Base-by-base conservation (phyloP, 2,888 invertebrate species). In the Tortricodes alternella region DNA sequence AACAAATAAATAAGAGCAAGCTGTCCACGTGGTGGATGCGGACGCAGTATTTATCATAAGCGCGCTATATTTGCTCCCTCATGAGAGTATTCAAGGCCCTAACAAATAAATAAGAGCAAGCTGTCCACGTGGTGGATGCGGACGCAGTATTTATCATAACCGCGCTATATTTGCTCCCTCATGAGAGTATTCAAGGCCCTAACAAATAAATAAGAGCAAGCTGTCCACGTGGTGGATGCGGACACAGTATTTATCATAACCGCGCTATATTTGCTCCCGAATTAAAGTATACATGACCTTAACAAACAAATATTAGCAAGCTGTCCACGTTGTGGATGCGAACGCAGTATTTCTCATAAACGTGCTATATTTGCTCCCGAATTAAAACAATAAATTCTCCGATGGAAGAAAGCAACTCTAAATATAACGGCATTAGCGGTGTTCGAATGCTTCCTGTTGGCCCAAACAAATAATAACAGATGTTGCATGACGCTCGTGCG, bases 331-430 rank as follows among this genome's bases (percentile, higher is more conserved):
- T 27, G 15, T 35, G 27, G 9, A 9, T 21, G 37, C 53, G 53
- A 44, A 53, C 38, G 46, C 23, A 15, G 32, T 35, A 52, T 52
- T 50, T 41, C 43, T 37, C 37, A 50, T 56, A 50, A 56, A 44
- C 56, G 48, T 2, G 24, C 23, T 50, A 44, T 32, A 56, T 49
- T 44, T 32, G 27, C 55, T 43, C 29, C 19, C 35, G 13, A 49
- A 55, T 43, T 43, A 37, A 50, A 56, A 56, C 56, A 56, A 53
- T 53, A 48, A 50, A 56, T 50, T 48, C 41, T 46, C 19, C 29
- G 43, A 49, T 50, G 29, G 49, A 50, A 56, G 53, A 53, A 44
- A 56, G 56, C 56, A 21, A 27, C 23, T 44, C 56, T 56, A 56
- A 56, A 32, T 29, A 49, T 56, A 56, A 32, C 49, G 7, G 44